A percentile compares a stretch with the other conserved stretches of the same genome.
phyloP scores from a whole-genome alignment of 2,113 vertebrate genomes.

The Chaetorhynchus papuensis region DNA sequence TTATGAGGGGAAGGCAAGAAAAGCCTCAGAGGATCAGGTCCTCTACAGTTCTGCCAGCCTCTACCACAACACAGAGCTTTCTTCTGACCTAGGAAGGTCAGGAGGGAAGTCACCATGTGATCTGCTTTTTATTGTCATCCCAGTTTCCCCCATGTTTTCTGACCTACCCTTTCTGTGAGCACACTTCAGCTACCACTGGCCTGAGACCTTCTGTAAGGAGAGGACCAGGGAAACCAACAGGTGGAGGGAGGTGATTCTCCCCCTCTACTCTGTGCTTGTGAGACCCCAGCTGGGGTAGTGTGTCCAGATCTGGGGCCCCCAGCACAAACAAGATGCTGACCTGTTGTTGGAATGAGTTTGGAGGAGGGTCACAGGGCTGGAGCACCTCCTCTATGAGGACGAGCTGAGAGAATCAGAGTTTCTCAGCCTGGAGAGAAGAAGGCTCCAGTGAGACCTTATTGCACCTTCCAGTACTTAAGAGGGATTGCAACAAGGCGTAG shows the following conservation, averaged over 20 bases:
- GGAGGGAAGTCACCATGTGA: neutral
- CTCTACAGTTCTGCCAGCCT: neutral
- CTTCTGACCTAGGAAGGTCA: neutral
- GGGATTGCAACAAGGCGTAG: neutral
- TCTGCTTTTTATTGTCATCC: neutral
- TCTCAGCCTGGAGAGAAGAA: neutral
- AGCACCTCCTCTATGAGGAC: neutral
- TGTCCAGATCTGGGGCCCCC: too few relatives aligned
- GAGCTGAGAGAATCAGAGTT: neutral
- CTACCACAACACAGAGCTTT: rapidly evolving
- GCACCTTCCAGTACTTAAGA: neutral
- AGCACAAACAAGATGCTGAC: neutral
- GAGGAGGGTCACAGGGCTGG: neutral
- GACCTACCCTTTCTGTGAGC: neutral
- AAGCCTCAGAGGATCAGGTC: neutral
- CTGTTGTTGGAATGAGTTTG: neutral
- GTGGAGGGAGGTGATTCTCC: rapidly evolving
- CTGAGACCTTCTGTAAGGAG: neutral
- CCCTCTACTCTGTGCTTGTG: neutral
- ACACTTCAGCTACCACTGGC: neutral
- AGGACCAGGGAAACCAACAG: neutral
- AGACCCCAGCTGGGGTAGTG: neutral
- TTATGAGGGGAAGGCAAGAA: neutral
- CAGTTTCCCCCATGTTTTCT: neutral
- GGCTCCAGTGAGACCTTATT: neutral